phyloP scores from a whole-genome alignment of 2,888 invertebrate species.

The Cheilosia vernalis region DNA sequence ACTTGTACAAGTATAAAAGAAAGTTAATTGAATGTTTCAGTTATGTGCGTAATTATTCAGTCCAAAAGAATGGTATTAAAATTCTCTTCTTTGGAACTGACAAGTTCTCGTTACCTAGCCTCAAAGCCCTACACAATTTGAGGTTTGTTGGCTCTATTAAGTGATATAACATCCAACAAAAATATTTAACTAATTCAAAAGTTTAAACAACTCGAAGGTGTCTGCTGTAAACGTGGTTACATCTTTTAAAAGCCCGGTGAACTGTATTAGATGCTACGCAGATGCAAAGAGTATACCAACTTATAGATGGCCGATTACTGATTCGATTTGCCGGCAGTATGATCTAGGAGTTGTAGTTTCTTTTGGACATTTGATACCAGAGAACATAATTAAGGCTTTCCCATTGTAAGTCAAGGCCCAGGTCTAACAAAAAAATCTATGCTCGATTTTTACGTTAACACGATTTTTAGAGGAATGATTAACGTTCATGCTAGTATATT shows the following conservation, averaged over 20 bases:
- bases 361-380: conserved; percentile 95
- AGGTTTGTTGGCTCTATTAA: conserved; percentile 84
- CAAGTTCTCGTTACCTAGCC: conserved; percentile 90
- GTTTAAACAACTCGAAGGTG: conserved; percentile 59
- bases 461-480: conserved; percentile 89
- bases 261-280: conserved; percentile 89
- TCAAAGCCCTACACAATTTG: conserved; percentile 87
- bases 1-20: conserved; percentile 76
- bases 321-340: conserved; percentile 84
- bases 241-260: conserved; percentile 86
- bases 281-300: conserved; percentile 85
- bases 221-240: conserved; percentile 88
- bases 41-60: conserved; percentile 1
- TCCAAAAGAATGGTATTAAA: conserved; percentile 79
- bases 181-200: conserved; percentile 37
- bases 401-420: conserved; percentile 87
- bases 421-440: not conserved
- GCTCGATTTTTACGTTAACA: not conserved
- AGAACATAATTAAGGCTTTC: conserved; percentile 89
- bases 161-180: conserved; percentile 40
- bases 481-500: conserved; percentile 97
- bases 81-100: conserved; percentile 95
- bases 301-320: conserved; percentile 87
- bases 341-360: conserved; percentile 96
- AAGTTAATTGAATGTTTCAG: conserved; percentile 46